Evolutionary conservation across 1,140 invertebrate genomes (phyloP).

Genomic region (Drosophila aff.): DNA sequence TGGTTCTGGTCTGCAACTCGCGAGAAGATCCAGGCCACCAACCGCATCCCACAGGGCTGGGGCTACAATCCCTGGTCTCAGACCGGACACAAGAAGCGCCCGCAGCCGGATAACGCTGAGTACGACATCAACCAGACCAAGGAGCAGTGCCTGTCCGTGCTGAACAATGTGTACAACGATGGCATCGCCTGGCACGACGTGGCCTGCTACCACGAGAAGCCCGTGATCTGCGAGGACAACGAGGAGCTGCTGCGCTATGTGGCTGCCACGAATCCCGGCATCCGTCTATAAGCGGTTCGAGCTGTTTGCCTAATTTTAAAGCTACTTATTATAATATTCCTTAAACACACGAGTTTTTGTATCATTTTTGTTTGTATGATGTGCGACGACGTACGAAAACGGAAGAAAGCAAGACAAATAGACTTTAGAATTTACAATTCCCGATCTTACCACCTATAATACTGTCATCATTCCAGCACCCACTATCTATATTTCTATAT

Average conservation of each 20-base stretch:
- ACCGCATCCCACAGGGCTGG: constrained; percentile 87
- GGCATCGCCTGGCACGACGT: constrained; percentile 97
- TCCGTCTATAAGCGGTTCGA: constrained; percentile 88
- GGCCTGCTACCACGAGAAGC: constrained; percentile 96
- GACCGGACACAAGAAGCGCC: constrained; percentile 94
- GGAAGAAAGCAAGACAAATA: constrained; percentile 82
- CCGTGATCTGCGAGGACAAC: constrained; percentile 94
- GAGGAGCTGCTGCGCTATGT: constrained; percentile 94
- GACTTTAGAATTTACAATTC: constrained; percentile 84
- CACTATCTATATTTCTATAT: constrained; percentile 16
- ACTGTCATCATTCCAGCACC: constrained; percentile 39
- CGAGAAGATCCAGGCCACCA: constrained; percentile 94
- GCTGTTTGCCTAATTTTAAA: constrained; percentile 83
- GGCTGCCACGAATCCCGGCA: constrained; percentile 91
- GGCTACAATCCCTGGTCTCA: constrained; percentile 94
- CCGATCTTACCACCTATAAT: constrained; percentile 69
- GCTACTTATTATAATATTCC: constrained; percentile 83
- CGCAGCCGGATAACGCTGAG: constrained; percentile 96
- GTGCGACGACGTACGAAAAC: constrained; percentile 58
- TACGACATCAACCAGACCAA: constrained; percentile 95
- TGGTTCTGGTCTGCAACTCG: constrained; percentile 97
- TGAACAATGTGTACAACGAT: constrained; percentile 96
- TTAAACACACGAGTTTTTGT: constrained; percentile 72
- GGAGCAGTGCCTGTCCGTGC: constrained; percentile 93
- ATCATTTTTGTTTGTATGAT: constrained; percentile 79